Conservation (phyloP, 2,888 invertebrate genomes). For the Drosophila paracracens region DNA sequence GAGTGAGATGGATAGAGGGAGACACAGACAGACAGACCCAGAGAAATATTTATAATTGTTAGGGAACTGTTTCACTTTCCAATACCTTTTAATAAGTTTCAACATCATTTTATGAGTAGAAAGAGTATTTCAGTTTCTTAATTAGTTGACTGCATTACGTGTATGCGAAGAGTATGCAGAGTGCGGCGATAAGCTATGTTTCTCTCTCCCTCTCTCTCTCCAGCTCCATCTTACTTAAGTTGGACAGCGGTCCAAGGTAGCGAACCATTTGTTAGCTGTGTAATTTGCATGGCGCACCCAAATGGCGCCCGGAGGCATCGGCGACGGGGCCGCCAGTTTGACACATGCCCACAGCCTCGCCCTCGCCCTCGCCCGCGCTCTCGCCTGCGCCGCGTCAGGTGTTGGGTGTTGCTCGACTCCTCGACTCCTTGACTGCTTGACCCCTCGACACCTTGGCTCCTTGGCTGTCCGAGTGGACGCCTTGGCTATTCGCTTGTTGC, state of each 20-base stretch:
- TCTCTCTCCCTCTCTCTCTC: background rate
- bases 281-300: conserved; percentile 70
- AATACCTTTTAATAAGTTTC: background rate
- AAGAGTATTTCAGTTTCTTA: background rate
- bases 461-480: background rate
- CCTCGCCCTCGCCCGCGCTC: background rate
- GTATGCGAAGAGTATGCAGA: conserved; percentile 10
- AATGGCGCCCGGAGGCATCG: conserved; percentile 45
- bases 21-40: background rate
- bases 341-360: conserved; percentile 52
- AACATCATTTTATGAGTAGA: background rate
- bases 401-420: conserved; percentile 1
- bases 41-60: background rate
- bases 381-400: conserved; percentile 9
- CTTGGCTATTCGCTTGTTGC: conserved; percentile 31
- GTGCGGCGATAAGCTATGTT: conserved; percentile 1
- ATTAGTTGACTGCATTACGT: too few relatives aligned
- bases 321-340: conserved; percentile 54
- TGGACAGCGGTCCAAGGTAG: conserved; percentile 9
- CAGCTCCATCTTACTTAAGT: background rate
- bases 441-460: background rate
- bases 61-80: background rate
- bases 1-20: background rate
- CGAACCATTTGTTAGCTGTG: conserved; percentile 65
- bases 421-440: background rate